phyloP scores from a whole-genome alignment of 2,797 vertebrate genomes.

The Acanthurus tractus region DNA sequence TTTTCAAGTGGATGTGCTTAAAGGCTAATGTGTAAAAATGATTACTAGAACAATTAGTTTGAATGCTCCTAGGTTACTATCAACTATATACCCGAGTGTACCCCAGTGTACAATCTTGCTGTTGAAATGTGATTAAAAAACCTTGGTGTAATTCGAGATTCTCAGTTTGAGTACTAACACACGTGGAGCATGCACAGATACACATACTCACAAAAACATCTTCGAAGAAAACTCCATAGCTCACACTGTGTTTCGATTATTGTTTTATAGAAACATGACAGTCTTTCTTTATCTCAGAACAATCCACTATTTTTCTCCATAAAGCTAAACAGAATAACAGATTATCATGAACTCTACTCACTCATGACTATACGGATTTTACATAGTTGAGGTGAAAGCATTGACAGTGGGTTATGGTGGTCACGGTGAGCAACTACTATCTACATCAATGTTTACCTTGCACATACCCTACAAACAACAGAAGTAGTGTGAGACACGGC shows the following conservation, averaged over 20 bases:
- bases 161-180: not conserved
- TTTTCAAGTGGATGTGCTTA: not conserved
- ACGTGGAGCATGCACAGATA: not conserved
- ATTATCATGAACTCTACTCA: conserved; percentile 55
- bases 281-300: conserved; percentile 55
- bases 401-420: conserved; percentile 52
- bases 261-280: conserved; percentile 78
- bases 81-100: no score
- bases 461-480: conserved; percentile 44
- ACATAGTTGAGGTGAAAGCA: conserved; percentile 55
- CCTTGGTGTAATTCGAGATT: no score
- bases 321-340: conserved; percentile 54
- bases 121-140: no score
- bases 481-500: conserved; percentile 43
- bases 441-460: conserved; percentile 61
- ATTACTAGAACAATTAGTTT: not conserved
- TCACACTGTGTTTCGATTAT: conserved; percentile 51
- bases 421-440: conserved; percentile 55
- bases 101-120: no score
- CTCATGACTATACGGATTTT: conserved; percentile 39
- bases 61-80: no score
- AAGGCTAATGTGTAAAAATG: not conserved
- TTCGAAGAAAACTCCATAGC: not conserved
- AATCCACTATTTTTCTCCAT: conserved; percentile 59
- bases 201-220: not conserved